Percentiles rank a stretch among this genome's conserved stretches.
Evolutionary conservation across 1,140 invertebrate species (phyloP).

Genomic region (Megalopta genalis): DNA sequence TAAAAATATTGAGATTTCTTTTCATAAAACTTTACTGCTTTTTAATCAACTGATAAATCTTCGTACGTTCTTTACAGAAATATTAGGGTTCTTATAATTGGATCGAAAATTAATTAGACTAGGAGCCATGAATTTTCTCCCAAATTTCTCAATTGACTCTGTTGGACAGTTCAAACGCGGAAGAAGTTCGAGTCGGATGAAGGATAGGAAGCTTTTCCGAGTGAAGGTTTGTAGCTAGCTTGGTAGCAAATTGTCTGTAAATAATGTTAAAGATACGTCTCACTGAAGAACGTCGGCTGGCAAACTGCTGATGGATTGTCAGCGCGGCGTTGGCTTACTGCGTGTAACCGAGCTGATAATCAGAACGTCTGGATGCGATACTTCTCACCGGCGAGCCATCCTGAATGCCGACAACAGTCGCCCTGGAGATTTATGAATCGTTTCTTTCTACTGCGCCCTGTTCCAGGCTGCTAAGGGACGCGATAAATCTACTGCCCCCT

Average conservation of each 20-base stretch:
- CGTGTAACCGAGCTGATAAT: constrained; percentile 27
- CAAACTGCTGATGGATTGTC: constrained; percentile 12
- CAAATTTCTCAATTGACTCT: too few relatives aligned
- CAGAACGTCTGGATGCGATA: not conserved
- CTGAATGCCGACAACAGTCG: not conserved
- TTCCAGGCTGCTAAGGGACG: not conserved
- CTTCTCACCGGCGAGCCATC: not conserved
- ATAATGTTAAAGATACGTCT: constrained; percentile 11
- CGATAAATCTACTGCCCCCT: not conserved
- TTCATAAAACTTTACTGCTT: too few relatives aligned
- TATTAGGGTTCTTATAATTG: too few relatives aligned
- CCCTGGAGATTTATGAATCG: constrained; percentile 24
- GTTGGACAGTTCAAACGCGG: too few relatives aligned
- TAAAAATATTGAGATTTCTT: too few relatives aligned
- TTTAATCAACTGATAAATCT: too few relatives aligned
- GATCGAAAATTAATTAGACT: too few relatives aligned
- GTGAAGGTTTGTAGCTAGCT: too few relatives aligned
- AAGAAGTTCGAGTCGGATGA: too few relatives aligned
- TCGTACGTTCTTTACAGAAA: too few relatives aligned
- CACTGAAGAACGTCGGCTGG: not conserved
- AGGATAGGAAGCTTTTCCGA: too few relatives aligned
- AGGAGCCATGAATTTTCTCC: too few relatives aligned
- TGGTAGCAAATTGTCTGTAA: constrained; percentile 24
- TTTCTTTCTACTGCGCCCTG: not conserved
- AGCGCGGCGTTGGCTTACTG: not conserved